Conservation (phyloP, 2,113 vertebrate species). For the Atrichornis clamosus region DNA sequence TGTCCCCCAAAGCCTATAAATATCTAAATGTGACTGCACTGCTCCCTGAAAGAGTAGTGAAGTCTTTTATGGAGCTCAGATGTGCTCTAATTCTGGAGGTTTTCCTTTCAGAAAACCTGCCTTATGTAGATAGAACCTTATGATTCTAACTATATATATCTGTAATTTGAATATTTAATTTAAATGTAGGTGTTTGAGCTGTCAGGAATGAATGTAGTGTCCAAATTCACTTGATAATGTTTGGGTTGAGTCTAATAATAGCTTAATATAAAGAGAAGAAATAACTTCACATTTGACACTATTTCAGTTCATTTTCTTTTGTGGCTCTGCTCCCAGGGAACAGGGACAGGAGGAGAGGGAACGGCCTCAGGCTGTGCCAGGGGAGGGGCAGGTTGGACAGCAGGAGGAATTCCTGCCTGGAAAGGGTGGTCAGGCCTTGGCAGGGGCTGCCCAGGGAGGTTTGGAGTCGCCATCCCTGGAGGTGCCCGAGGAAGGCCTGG, state of each 20-base stretch:
- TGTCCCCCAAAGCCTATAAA: slow-evolving; percentile 7
- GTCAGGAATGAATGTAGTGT: not conserved
- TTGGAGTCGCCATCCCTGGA: not conserved
- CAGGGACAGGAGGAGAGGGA: not conserved
- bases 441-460: not conserved
- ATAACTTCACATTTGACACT: not conserved
- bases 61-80: slow-evolving; percentile 23
- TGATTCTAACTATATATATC: not conserved
- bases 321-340: not conserved
- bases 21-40: not conserved
- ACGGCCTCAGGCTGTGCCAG: not conserved
- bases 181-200: not conserved
- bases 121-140: not conserved
- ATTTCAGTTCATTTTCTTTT: not conserved
- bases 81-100: not conserved
- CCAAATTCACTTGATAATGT: not conserved
- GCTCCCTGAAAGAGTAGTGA: not conserved
- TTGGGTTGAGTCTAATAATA: not conserved
- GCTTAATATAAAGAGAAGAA: not conserved
- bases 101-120: not conserved
- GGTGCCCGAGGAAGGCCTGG: not conserved
- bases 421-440: not conserved
- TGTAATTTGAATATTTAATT: not conserved
- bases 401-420: not conserved
- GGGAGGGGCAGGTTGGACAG: accelerated